phyloP scores from a whole-genome alignment of 2,113 vertebrate species.

The Pterocles gutturalis region DNA sequence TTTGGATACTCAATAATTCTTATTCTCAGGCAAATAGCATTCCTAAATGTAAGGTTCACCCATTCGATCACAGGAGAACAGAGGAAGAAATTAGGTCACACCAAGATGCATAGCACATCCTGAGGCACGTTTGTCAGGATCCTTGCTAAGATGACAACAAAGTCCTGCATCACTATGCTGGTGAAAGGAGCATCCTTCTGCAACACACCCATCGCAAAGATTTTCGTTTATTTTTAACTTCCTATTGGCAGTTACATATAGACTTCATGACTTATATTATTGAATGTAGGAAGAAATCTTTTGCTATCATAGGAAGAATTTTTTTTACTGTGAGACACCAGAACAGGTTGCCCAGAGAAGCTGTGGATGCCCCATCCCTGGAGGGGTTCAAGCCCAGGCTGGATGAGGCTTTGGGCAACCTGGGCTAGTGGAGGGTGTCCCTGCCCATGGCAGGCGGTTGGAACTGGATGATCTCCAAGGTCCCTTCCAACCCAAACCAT shows the following conservation, averaged over 20 bases:
- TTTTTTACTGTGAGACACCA: no score
- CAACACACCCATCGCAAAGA: neutral
- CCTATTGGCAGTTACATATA: neutral
- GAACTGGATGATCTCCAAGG: no score
- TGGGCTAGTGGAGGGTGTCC: no score
- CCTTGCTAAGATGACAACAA: neutral
- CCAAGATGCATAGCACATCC: neutral
- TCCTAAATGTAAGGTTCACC: neutral
- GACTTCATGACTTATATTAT: neutral
- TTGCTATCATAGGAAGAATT: no score
- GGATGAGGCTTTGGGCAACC: no score
- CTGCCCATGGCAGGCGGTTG: no score
- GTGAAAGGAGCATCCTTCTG: neutral
- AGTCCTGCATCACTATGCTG: neutral
- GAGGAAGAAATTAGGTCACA: neutral
- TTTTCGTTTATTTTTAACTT: neutral
- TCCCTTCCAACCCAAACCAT: no score
- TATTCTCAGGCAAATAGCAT: neutral
- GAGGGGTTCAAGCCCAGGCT: no score
- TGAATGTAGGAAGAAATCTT: no score
- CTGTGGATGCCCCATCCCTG: no score
- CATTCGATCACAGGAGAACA: neutral
- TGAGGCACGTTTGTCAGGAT: neutral
- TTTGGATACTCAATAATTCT: neutral
- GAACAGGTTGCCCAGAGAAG: no score